Evolutionary conservation across 1,140 invertebrate genomes (phyloP).

Genomic region (honey bee (Apis mellifera)): Amel_HAv3.1 CM009941.2:14317501-14318000

Average conservation of each 20-base stretch:
- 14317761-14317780: background rate
- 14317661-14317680: slow-evolving; percentile 14
- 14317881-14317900: background rate
- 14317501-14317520: background rate
- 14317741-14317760: background rate
- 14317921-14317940: background rate
- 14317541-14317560: slow-evolving; percentile 16
- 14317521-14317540: background rate
- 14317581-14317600: background rate
- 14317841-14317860: background rate
- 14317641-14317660: slow-evolving; percentile 4
- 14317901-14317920: background rate
- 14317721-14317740: background rate
- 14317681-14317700: background rate
- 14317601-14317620: slow-evolving; percentile 11
- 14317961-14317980: background rate
- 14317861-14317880: background rate
- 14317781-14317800: background rate
- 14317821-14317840: slow-evolving; percentile 15
- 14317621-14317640: background rate
- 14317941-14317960: background rate
- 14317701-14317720: background rate
- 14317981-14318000: background rate
- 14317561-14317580: background rate
- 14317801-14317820: background rate